These are phyloP conservation scores for Pyrgus malvae DNA, from an alignment of 2,888 invertebrate species.

Conservation along the genomic window DNA sequence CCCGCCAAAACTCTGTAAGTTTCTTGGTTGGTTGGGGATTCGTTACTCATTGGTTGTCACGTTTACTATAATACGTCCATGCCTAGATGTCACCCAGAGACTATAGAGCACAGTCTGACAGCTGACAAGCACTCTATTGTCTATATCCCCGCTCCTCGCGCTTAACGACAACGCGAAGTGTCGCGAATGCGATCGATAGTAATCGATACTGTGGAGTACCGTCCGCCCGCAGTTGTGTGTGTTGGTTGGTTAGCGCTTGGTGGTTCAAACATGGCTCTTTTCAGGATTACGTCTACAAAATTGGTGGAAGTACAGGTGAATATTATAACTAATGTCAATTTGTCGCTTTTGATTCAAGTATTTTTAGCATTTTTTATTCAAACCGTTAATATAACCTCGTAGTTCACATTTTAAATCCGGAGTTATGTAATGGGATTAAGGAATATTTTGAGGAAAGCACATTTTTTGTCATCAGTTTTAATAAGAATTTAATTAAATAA, in stretches of 20 bases:
- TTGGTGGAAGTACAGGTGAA: conserved; percentile 84
- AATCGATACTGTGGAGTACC: conserved; percentile 57
- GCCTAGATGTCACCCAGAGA: too few species aligned
- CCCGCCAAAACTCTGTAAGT: too few species aligned
- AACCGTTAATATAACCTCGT: conserved; percentile 38
- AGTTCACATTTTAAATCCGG: conserved; percentile 41
- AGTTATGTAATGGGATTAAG: conserved; percentile 53
- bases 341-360: neutral
- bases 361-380: neutral
- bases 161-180: too few species aligned
- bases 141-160: too few species aligned
- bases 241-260: conserved; percentile 58
- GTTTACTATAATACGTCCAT: too few species aligned
- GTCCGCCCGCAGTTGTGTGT: conserved; percentile 51
- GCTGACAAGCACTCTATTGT: too few species aligned
- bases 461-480: neutral
- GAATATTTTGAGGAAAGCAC: conserved; percentile 45
- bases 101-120: too few species aligned
- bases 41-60: too few species aligned
- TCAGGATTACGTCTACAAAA: conserved; percentile 84
- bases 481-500: neutral
- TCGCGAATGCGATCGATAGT: conserved; percentile 42
- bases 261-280: conserved; percentile 83
- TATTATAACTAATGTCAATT: conserved; percentile 26
- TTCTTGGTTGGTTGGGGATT: too few species aligned